Evolutionary conservation across 2,797 vertebrate genomes (phyloP).

Genomic region (Ctenochaetus hawaiiensis): DNA sequence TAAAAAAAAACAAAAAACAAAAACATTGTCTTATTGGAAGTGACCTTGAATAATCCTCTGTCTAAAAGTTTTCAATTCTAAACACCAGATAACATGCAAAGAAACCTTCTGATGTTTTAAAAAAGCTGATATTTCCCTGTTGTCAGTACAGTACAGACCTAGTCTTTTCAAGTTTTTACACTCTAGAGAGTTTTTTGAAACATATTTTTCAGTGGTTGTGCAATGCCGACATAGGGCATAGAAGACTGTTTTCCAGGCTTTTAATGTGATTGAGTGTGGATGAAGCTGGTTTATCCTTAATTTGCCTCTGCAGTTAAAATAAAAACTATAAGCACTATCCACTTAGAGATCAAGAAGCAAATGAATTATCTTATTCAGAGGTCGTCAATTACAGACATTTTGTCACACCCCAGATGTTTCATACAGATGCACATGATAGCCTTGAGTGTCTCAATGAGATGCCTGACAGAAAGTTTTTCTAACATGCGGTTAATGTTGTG

Average conservation of each 20-base stretch:
- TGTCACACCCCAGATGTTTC: too few species aligned
- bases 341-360: too few species aligned
- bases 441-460: too few species aligned
- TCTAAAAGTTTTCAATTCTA: neutral
- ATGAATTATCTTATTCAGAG: too few species aligned
- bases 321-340: neutral
- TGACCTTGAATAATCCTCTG: neutral
- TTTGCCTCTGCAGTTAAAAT: neutral
- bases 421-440: too few species aligned
- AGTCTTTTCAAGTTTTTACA: conserved; percentile 5
- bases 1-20: neutral
- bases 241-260: neutral
- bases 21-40: neutral
- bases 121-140: neutral
- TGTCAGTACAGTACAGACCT: neutral
- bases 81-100: neutral
- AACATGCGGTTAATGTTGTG: too few species aligned
- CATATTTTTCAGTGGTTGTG: conserved; percentile 1
- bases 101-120: neutral
- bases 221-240: neutral
- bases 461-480: too few species aligned
- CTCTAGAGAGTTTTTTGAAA: conserved; percentile 8
- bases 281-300: conserved; percentile 19
- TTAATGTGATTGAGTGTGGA: neutral
- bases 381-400: too few species aligned